Evolutionary conservation across 1,140 invertebrate species (phyloP).

Genomic region (Diprion similis): DNA sequence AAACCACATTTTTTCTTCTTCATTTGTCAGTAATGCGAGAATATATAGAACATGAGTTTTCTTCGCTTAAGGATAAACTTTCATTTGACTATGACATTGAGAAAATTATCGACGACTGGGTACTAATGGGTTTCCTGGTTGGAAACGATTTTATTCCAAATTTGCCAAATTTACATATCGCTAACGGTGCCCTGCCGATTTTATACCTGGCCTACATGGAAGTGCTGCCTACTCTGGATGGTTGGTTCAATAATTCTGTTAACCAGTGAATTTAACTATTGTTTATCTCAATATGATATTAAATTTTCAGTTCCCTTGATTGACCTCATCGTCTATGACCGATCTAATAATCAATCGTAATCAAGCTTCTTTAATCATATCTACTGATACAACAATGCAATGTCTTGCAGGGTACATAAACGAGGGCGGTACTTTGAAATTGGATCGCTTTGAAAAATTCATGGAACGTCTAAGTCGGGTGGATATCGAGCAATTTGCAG

Average conservation of each 20-base stretch:
- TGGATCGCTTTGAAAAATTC: constrained; percentile 87
- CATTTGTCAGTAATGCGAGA: constrained; percentile 92
- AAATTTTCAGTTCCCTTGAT: not conserved
- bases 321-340: too few relatives aligned
- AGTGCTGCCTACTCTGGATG: constrained; percentile 84
- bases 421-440: constrained; percentile 84
- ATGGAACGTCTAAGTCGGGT: constrained; percentile 78
- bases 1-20: constrained; percentile 91
- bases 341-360: too few relatives aligned
- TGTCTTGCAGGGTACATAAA: constrained; percentile 85
- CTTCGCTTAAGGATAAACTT: constrained; percentile 72
- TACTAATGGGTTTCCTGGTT: constrained; percentile 94
- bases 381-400: too few relatives aligned
- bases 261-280: not conserved
- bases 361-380: too few relatives aligned
- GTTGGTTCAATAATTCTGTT: constrained; percentile 59
- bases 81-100: constrained; percentile 83
- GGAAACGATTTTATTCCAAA: constrained; percentile 98
- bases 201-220: constrained; percentile 90
- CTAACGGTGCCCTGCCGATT: constrained; percentile 83
- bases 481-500: constrained; percentile 86
- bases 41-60: constrained; percentile 93
- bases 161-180: constrained; percentile 92
- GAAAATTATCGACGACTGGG: constrained; percentile 78
- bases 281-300: constrained; percentile 14